Conservation (phyloP, 2,113 vertebrate genomes). For the Chamaetylas fuelleborni region DNA sequence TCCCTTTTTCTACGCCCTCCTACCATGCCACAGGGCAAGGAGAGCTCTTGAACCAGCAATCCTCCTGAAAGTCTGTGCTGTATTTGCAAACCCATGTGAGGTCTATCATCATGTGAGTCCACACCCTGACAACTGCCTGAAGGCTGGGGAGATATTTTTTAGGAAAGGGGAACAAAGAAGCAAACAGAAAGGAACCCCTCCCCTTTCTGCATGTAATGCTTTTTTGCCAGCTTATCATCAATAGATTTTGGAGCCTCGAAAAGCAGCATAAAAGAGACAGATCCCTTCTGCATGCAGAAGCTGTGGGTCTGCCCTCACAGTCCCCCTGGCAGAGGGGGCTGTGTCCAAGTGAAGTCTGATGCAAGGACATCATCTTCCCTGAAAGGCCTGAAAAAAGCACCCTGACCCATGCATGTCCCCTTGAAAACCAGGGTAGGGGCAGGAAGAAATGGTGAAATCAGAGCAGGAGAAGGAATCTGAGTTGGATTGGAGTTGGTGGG, state of each 20-base stretch:
- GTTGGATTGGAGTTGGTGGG: background rate
- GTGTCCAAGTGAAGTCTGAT: accelerated
- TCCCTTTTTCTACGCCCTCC: background rate
- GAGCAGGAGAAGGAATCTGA: background rate
- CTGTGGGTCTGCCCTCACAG: background rate
- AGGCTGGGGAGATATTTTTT: background rate
- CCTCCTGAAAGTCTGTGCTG: background rate
- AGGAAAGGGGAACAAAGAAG: background rate
- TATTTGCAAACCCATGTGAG: background rate
- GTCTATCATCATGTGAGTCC: accelerated
- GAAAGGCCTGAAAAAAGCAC: background rate
- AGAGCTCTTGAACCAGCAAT: background rate
- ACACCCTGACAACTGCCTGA: background rate
- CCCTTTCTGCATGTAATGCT: background rate
- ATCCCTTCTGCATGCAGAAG: background rate
- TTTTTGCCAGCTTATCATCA: background rate
- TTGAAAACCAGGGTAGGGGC: background rate
- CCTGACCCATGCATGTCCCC: background rate
- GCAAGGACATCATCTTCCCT: background rate
- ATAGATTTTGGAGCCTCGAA: background rate
- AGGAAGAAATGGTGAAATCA: background rate
- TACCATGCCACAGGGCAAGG: background rate
- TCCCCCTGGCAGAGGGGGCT: background rate
- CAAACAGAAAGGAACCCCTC: background rate
- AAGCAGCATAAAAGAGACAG: background rate